These are phyloP conservation scores for Halcyon senegalensis DNA, from an alignment of 2,113 vertebrate genomes.

Conservation along the genomic window DNA sequence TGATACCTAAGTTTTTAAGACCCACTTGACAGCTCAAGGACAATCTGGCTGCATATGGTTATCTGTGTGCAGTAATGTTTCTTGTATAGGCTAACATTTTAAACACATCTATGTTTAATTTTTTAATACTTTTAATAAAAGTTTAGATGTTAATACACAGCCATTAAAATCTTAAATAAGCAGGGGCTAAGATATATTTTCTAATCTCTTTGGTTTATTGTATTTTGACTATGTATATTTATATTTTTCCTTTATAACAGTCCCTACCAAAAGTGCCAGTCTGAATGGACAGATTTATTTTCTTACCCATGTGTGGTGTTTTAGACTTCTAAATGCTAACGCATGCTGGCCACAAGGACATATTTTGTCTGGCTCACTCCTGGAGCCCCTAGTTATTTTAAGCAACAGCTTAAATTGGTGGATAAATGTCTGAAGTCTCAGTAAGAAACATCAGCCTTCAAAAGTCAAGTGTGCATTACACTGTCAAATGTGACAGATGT, in stretches of 20 bases:
- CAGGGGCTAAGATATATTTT: neutral
- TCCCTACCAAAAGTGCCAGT: neutral
- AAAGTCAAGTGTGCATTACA: neutral
- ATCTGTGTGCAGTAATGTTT: neutral
- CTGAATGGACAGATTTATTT: neutral
- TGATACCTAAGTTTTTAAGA: neutral
- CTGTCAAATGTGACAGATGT: neutral
- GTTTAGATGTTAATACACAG: neutral
- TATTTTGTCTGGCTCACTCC: neutral
- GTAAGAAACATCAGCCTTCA: neutral
- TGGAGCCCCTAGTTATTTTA: neutral
- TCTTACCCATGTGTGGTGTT: neutral
- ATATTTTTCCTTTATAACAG: neutral
- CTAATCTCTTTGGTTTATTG: neutral
- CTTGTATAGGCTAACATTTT: neutral
- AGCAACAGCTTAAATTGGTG: conserved; percentile 2
- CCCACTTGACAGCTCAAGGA: neutral
- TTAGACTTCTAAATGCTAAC: neutral
- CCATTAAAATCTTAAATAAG: neutral
- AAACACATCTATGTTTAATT: neutral
- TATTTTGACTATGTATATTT: neutral
- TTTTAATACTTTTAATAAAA: neutral
- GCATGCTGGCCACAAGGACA: neutral
- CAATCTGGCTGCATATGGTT: neutral
- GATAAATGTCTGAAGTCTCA: neutral